These are phyloP conservation scores for Darevskia mixta DNA, from an alignment of 2,797 vertebrate species.

Conservation along the genomic window DNA sequence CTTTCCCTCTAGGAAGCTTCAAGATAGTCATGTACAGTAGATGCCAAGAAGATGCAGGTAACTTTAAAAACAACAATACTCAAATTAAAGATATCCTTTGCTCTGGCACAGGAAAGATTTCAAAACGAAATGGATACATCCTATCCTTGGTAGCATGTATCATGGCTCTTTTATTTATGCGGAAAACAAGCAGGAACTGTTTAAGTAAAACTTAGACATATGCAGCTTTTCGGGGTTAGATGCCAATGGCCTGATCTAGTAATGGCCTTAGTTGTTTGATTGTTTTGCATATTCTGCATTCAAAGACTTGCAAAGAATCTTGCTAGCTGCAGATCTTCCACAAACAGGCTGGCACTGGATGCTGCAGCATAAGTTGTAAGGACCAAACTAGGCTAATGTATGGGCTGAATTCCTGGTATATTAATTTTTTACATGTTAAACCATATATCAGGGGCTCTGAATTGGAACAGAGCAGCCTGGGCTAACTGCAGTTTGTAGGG, in stretches of 20 bases:
- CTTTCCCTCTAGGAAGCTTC: slow-evolving; percentile 66
- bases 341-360: not conserved
- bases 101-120: slow-evolving; percentile 29
- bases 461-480: not conserved
- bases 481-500: not conserved
- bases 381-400: not conserved
- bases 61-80: slow-evolving; percentile 15
- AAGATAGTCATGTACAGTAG: slow-evolving; percentile 76
- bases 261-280: not conserved
- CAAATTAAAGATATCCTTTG: slow-evolving; percentile 20
- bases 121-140: slow-evolving; percentile 32
- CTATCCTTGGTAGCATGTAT: slow-evolving; percentile 22
- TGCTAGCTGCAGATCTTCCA: not conserved
- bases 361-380: not conserved
- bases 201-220: slow-evolving; percentile 21
- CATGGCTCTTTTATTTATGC: slow-evolving; percentile 35
- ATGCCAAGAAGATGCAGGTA: slow-evolving; percentile 79
- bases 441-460: not conserved
- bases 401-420: not conserved
- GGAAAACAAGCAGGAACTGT: not conserved
- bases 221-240: slow-evolving; percentile 18
- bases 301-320: not conserved
- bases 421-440: not conserved
- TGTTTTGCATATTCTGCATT: slow-evolving; percentile 1
- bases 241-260: not conserved